Base-by-base conservation (phyloP, 2,113 vertebrate genomes). In the Channa maculata region DNA sequence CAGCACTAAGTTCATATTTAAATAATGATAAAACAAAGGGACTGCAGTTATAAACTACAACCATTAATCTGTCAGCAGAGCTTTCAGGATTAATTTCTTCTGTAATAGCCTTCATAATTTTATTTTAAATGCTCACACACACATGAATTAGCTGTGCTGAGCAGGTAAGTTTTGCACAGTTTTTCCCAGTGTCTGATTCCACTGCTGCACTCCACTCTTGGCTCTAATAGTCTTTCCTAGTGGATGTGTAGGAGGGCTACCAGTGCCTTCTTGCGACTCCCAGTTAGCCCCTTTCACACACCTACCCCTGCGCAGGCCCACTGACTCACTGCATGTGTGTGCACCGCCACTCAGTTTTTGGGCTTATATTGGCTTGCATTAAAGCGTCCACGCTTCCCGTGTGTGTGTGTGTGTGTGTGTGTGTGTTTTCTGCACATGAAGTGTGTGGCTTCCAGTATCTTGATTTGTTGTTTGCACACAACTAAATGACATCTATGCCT, bases 291-390 rank as follows among this genome's bases (percentile, higher is more conserved):
- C 48, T 34, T 64, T 69, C 83, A 44, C 70, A 5, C 71, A 69
- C 65, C 64, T 89, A 76, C 77, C 62, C 75, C 82, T 75, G 79
- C 83, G 77, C 86, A 76, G 57, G 74, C 68, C 75, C 59, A 60
- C 12, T 51, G n/a, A n/a, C 55, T 71, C 65, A 45, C 58, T 76
- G 49, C 44, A n/a, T 73, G 53, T 83, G 60, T 66, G 77, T 70
- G 67, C 58, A 41, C 69, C 75, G 77, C 69, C 65, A 64, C 72
- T 76, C 67, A 38, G 5, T 57, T 66, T 63, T 24, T 36, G 5
- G 12, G 67, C 69, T 81, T 77, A 63, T 75, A 71, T 84, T 89
- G 79, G 86, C 73, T 77, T 68, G 14, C 10, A 57, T 75, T 83
- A 24, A 24, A 24, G 24, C 24, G 1, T 24, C 24, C 24, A 24